Conservation (phyloP, 2,888 invertebrate species). For the Ditylenchus weischeri region DNA sequence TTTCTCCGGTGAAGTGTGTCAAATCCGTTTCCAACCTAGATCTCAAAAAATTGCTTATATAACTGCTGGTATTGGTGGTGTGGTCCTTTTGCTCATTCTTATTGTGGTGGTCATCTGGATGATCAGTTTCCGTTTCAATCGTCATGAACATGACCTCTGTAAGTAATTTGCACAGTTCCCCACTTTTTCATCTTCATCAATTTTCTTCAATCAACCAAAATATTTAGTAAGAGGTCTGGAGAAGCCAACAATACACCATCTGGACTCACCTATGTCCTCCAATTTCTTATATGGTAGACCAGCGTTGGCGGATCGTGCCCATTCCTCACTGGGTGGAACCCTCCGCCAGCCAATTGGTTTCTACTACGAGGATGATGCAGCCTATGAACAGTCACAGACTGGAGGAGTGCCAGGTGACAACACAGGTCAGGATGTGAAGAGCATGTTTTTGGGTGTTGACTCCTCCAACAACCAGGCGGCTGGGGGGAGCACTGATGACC, state of each 20-base stretch:
- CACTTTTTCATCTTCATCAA: not conserved
- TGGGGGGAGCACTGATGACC: slow-evolving; percentile 12
- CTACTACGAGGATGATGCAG: slow-evolving; percentile 58
- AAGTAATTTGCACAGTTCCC: slow-evolving; percentile 13
- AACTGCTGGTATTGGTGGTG: slow-evolving; percentile 29
- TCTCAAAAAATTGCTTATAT: slow-evolving; percentile 40
- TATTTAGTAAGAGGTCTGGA: slow-evolving; percentile 23
- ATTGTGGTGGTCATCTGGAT: slow-evolving; percentile 54
- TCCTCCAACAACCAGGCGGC: not conserved
- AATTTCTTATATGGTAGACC: slow-evolving; percentile 43
- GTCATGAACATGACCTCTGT: slow-evolving; percentile 24
- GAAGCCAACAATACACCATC: slow-evolving; percentile 29
- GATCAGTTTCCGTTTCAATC: slow-evolving; percentile 52
- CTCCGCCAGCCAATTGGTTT: slow-evolving; percentile 52
- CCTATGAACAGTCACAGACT: slow-evolving; percentile 34
- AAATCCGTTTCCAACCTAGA: slow-evolving; percentile 42
- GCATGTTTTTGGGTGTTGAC: slow-evolving; percentile 42
- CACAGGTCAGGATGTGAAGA: slow-evolving; percentile 40
- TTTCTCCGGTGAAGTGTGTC: slow-evolving; percentile 56
- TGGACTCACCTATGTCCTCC: slow-evolving; percentile 36
- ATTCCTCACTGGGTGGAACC: slow-evolving; percentile 31
- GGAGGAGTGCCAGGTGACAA: not conserved
- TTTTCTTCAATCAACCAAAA: not conserved
- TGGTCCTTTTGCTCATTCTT: slow-evolving; percentile 49
- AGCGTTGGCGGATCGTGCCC: slow-evolving; percentile 24